phyloP scores from a whole-genome alignment of 2,113 vertebrate species.

The Apeltes quadracus region DNA sequence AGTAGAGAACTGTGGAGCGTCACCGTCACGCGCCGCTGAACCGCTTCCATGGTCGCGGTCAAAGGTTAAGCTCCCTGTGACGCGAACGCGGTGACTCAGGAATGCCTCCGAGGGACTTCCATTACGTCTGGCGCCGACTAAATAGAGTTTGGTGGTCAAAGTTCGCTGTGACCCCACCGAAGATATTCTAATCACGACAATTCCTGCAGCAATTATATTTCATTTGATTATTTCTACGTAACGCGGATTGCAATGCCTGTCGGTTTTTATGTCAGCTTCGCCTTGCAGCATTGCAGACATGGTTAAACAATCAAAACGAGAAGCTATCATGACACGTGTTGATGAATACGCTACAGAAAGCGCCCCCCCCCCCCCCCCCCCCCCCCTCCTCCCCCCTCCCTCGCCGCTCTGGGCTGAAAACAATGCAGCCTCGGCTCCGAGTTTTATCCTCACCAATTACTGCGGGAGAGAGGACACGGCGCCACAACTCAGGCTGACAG shows the following conservation, averaged over 20 bases:
- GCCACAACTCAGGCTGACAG: conserved; percentile 61
- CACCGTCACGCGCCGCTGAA: too few relatives aligned
- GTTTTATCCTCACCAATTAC: conserved; percentile 67
- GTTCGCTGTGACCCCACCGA: not conserved
- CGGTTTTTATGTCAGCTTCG: conserved; percentile 18
- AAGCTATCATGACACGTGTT: conserved; percentile 3
- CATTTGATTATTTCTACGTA: not conserved
- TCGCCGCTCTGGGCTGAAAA: conserved; percentile 38
- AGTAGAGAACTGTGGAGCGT: not conserved
- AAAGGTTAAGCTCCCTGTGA: not conserved
- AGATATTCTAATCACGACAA: not conserved
- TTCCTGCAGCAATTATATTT: not conserved
- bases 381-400: too few relatives aligned
- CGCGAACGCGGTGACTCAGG: not conserved
- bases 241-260: not conserved
- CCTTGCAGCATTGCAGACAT: conserved; percentile 25
- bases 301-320: conserved; percentile 23
- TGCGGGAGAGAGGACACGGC: conserved; percentile 33
- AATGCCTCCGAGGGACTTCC: too few relatives aligned
- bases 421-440: conserved; percentile 25
- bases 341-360: conserved; percentile 34
- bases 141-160: not conserved
- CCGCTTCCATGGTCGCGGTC: not conserved
- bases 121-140: too few relatives aligned
- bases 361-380: too few relatives aligned